These are phyloP conservation scores for Teleiodes luculella DNA, from an alignment of 2,888 invertebrate species.

Conservation along the genomic window DNA sequence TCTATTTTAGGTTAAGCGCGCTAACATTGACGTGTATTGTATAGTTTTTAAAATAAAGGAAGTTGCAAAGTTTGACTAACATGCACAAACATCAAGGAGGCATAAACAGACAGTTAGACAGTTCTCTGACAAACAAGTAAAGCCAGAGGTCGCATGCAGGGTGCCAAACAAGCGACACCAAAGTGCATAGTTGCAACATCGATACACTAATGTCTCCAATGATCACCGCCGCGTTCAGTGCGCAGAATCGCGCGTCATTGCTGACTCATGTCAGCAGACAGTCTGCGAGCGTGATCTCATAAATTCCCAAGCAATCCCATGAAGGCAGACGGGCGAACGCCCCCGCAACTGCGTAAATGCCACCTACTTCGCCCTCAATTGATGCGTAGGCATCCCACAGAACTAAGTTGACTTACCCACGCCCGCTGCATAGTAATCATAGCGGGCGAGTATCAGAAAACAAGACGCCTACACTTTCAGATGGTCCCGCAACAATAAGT, in stretches of 20 bases:
- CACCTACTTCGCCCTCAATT: conserved; percentile 49
- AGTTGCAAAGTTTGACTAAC: conserved; percentile 21
- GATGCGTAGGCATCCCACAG: conserved; percentile 45
- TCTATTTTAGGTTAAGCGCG: conserved; percentile 19
- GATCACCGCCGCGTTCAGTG: conserved; percentile 11
- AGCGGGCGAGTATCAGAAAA: conserved; percentile 19
- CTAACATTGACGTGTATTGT: conserved; percentile 20
- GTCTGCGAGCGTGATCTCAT: conserved; percentile 20
- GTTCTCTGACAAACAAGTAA: conserved; percentile 19
- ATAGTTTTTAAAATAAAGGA: conserved; percentile 20
- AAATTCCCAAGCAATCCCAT: conserved; percentile 30
- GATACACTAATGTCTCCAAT: conserved; percentile 15
- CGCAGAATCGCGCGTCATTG: not conserved
- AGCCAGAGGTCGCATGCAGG: conserved; percentile 22
- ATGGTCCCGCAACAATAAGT: conserved; percentile 1
- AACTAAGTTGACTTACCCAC: conserved; percentile 38
- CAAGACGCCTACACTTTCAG: conserved; percentile 14
- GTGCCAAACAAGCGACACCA: conserved; percentile 24
- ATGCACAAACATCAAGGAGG: conserved; percentile 23
- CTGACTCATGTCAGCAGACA: not conserved
- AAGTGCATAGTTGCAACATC: conserved; percentile 22
- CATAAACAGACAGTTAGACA: conserved; percentile 21
- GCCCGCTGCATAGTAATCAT: conserved; percentile 34
- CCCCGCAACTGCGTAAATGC: conserved; percentile 51
- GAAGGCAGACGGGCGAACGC: conserved; percentile 41